These are phyloP conservation scores for Phrynosoma blainvillii DNA, from an alignment of 2,113 vertebrate genomes.

Conservation along the genomic window DNA sequence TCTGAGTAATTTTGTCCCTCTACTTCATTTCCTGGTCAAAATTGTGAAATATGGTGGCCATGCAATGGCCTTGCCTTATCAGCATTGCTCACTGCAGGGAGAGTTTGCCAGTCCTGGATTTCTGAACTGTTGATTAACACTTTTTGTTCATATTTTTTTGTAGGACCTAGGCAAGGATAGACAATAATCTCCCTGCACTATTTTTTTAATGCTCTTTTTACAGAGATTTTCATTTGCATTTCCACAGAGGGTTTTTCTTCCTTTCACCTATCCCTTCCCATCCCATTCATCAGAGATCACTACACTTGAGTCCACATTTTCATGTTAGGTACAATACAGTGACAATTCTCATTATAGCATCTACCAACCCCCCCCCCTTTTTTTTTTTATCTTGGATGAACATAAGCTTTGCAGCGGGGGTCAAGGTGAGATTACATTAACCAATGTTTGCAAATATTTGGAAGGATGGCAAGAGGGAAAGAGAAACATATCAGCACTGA, in stretches of 20 bases:
- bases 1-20: background rate
- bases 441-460: slow-evolving; percentile 20
- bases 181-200: background rate
- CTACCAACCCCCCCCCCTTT: background rate
- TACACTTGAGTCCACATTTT: background rate
- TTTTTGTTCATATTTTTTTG: background rate
- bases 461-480: background rate
- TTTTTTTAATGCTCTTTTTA: background rate
- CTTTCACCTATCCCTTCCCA: background rate
- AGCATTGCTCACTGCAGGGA: background rate
- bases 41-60: background rate
- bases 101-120: background rate
- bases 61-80: background rate
- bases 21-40: background rate
- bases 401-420: background rate
- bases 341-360: background rate
- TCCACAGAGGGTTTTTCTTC: background rate
- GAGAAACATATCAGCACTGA: background rate
- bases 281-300: too few species aligned
- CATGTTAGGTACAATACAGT: background rate
- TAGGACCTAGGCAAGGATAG: too few species aligned
- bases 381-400: background rate
- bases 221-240: background rate
- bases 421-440: slow-evolving; percentile 1
- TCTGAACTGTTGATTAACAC: background rate